These are phyloP conservation scores for Tetragonisca angustula DNA, from an alignment of 2,888 invertebrate genomes.

Conservation along the genomic window DNA sequence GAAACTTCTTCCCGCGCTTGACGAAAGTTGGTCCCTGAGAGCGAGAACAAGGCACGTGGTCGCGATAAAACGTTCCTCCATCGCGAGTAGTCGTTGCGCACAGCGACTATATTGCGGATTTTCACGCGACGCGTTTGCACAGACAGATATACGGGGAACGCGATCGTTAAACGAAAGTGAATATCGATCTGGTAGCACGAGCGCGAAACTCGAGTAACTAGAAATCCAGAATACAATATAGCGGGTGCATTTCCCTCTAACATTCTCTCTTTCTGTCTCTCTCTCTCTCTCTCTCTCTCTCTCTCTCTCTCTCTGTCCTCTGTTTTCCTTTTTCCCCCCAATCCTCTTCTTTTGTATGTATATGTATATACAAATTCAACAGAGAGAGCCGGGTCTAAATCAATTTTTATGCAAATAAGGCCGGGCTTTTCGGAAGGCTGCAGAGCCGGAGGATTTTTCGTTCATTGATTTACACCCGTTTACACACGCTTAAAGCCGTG, in stretches of 20 bases:
- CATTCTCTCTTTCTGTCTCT: not conserved
- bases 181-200: constrained; percentile 51
- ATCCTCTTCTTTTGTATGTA: not conserved
- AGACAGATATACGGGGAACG: not conserved
- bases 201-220: constrained; percentile 51
- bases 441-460: constrained; percentile 51
- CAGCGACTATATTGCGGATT: constrained; percentile 24
- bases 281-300: not conserved
- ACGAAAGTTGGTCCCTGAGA: too few relatives aligned
- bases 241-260: constrained; percentile 1
- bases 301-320: not conserved
- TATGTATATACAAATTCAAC: constrained; percentile 1
- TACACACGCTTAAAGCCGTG: constrained; percentile 52
- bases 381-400: constrained; percentile 56
- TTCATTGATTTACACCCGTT: constrained; percentile 68
- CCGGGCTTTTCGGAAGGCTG: constrained; percentile 30
- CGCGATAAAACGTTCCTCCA: constrained; percentile 24
- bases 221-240: constrained; percentile 50
- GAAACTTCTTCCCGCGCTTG: too few relatives aligned
- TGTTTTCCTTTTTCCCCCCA: not conserved
- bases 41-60: not conserved
- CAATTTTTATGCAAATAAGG: constrained; percentile 71
- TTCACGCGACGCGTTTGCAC: constrained; percentile 29
- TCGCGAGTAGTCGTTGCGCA: not conserved
- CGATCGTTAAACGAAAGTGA: constrained; percentile 55